phyloP scores from a whole-genome alignment of 2,888 invertebrate species.

The Mylabris sibirica region DNA sequence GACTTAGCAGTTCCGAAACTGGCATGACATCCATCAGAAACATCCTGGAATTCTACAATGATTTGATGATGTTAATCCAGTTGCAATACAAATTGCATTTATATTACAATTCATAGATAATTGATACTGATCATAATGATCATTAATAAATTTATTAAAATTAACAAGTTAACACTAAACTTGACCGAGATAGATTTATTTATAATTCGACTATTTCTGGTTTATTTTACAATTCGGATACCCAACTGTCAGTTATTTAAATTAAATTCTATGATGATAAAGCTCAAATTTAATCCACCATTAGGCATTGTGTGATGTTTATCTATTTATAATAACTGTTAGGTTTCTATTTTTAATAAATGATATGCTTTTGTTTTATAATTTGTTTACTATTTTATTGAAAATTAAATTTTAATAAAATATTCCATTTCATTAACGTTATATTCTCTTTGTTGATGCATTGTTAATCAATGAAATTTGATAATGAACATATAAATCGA shows the following conservation, averaged over 20 bases:
- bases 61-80: slow-evolving; percentile 18
- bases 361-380: background rate
- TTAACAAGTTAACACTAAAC: background rate
- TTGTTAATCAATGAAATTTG: slow-evolving; percentile 2
- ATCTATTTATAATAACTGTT: background rate
- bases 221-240: background rate
- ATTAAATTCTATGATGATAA: background rate
- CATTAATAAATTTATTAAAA: background rate
- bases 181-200: background rate
- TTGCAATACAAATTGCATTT: background rate
- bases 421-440: background rate
- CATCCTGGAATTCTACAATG: slow-evolving; percentile 37
- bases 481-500: background rate
- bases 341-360: background rate
- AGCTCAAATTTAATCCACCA: background rate
- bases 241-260: background rate
- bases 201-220: background rate
- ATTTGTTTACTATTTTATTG: background rate
- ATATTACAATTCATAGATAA: background rate
- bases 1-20: slow-evolving; percentile 45
- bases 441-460: background rate
- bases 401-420: slow-evolving; percentile 5
- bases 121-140: background rate
- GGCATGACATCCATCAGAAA: slow-evolving; percentile 50
- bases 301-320: background rate